Evolutionary conservation across 2,888 invertebrate species (phyloP).

Genomic region (Mayetiola destructor): DNA sequence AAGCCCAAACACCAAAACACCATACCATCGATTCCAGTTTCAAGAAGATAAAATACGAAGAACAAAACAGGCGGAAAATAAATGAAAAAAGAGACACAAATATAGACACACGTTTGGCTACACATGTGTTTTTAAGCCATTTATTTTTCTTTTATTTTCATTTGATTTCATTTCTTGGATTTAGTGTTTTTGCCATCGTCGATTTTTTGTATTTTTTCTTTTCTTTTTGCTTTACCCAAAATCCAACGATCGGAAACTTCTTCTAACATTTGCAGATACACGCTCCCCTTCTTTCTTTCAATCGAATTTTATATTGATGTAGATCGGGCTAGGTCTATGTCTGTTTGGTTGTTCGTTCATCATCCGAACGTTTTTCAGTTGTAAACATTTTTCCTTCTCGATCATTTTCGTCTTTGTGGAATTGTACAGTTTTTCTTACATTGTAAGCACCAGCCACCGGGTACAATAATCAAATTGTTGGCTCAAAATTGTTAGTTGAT

Average conservation of each 20-base stretch:
- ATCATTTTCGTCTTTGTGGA: too few species aligned
- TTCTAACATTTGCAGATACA: too few species aligned
- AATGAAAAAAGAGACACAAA: not conserved
- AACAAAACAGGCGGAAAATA: not conserved
- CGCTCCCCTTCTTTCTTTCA: too few species aligned
- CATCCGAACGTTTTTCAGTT: not conserved
- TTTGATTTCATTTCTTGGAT: not conserved
- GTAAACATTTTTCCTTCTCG: not conserved
- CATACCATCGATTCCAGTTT: not conserved
- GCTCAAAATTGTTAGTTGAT: not conserved
- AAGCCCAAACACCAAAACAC: too few species aligned
- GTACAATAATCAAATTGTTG: conserved; percentile 7
- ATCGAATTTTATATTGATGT: too few species aligned
- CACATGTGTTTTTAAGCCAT: not conserved
- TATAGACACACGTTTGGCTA: not conserved
- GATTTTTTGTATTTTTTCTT: too few species aligned
- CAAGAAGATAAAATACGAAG: not conserved
- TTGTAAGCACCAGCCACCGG: too few species aligned
- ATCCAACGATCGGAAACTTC: too few species aligned
- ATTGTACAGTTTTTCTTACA: too few species aligned
- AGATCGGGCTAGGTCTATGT: too few species aligned
- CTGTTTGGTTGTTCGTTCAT: not conserved
- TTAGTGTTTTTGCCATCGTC: conserved; percentile 5
- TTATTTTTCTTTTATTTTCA: not conserved
- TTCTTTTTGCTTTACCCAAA: too few species aligned